Percentiles rank a stretch among this genome's conserved stretches.
These are phyloP conservation scores for Lycodopsis pacificus DNA, from an alignment of 2,797 vertebrate genomes.

Conservation along the genomic window DNA sequence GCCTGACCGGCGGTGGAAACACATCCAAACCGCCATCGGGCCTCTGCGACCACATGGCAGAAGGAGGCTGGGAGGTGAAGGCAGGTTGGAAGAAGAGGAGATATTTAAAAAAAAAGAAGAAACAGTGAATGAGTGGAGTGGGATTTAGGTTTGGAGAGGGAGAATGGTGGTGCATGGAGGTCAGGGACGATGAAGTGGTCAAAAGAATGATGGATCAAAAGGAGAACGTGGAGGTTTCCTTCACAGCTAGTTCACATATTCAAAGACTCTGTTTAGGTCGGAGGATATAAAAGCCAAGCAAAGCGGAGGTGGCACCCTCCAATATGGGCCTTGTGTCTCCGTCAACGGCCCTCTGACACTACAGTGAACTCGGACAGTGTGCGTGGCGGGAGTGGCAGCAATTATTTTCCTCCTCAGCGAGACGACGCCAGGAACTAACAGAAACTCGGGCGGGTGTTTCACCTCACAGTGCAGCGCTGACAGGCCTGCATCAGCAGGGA, in stretches of 20 bases:
- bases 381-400: slow-evolving; percentile 12
- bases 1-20: slow-evolving; percentile 68
- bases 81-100: slow-evolving; percentile 28
- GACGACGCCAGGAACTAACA: slow-evolving; percentile 39
- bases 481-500: slow-evolving; percentile 31
- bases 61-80: slow-evolving; percentile 33
- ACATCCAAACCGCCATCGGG: slow-evolving; percentile 58
- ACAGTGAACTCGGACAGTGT: slow-evolving; percentile 46
- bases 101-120: slow-evolving; percentile 35
- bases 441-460: slow-evolving; percentile 49
- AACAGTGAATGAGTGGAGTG: slow-evolving; percentile 1
- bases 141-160: slow-evolving; percentile 39
- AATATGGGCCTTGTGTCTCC: slow-evolving; percentile 21
- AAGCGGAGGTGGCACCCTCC: slow-evolving; percentile 51
- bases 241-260: slow-evolving; percentile 64
- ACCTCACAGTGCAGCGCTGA: slow-evolving; percentile 52
- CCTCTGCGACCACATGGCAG: slow-evolving; percentile 54
- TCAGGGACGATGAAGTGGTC: slow-evolving; percentile 13
- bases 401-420: slow-evolving; percentile 30
- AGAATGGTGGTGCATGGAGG: slow-evolving; percentile 4
- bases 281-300: slow-evolving; percentile 31
- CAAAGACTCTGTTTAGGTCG: slow-evolving; percentile 43
- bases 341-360: slow-evolving; percentile 44
- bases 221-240: slow-evolving; percentile 25
- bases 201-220: neutral